These are phyloP conservation scores for Bovichtus variegatus DNA, from an alignment of 2,797 vertebrate genomes.

Conservation along the genomic window DNA sequence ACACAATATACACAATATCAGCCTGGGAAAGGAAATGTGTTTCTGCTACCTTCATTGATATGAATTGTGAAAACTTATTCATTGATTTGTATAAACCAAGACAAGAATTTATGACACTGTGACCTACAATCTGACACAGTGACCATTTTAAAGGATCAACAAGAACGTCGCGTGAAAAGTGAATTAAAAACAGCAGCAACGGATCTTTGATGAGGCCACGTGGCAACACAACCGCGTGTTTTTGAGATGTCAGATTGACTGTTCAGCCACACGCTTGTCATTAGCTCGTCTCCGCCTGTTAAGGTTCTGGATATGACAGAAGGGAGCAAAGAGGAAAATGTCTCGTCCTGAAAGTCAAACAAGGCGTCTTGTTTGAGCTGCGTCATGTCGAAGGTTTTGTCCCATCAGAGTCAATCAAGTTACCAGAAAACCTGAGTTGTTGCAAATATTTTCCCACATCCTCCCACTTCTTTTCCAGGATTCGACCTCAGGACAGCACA, in stretches of 20 bases:
- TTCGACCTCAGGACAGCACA: conserved; percentile 89
- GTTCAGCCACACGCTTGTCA: conserved; percentile 44
- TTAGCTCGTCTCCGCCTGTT: conserved; percentile 30
- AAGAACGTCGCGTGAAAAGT: no score
- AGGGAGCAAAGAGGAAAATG: conserved; percentile 2
- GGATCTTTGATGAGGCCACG: conserved; percentile 43
- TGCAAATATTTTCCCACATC: background rate
- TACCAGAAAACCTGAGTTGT: background rate
- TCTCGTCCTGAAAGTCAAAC: conserved; percentile 7
- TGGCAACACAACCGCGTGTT: conserved; percentile 23
- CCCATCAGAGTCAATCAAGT: background rate
- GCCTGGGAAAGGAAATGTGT: no score
- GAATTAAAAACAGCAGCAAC: no score
- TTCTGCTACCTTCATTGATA: no score
- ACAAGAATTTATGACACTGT: no score
- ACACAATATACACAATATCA: no score
- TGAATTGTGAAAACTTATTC: no score
- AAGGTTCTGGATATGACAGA: background rate
- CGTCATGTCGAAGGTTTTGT: background rate
- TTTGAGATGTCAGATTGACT: conserved; percentile 4
- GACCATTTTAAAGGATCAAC: no score
- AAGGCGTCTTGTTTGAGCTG: background rate
- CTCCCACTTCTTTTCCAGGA: conserved; percentile 74
- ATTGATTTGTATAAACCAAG: no score
- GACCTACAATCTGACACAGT: no score